phyloP scores from a whole-genome alignment of 2,113 vertebrate species.

The Arizona elegans region DNA sequence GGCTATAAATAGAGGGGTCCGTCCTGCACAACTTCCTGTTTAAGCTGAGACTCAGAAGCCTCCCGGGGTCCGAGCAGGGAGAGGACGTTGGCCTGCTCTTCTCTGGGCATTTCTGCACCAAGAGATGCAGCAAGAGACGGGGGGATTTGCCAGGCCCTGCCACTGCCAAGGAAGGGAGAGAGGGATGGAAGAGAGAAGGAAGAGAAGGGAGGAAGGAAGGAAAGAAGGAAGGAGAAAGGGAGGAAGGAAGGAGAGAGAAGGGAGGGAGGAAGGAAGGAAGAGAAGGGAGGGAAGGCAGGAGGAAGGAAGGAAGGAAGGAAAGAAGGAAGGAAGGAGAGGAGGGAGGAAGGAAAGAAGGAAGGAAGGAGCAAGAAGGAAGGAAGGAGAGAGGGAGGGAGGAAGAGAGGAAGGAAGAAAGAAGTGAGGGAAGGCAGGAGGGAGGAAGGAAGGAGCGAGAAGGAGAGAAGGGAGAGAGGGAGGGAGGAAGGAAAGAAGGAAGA shows the following conservation, averaged over 20 bases:
- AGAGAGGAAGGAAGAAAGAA: background rate
- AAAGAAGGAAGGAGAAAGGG: too few relatives aligned
- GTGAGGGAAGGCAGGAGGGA: background rate
- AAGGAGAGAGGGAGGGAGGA: background rate
- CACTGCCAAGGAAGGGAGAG: too few relatives aligned
- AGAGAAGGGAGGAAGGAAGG: too few relatives aligned
- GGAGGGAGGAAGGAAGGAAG: background rate
- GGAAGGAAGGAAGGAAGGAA: too few relatives aligned
- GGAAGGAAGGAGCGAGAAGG: background rate
- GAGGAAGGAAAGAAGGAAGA: background rate
- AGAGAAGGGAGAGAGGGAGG: background rate
- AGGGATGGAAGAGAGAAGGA: too few relatives aligned
- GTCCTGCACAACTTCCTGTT: background rate
- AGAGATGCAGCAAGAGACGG: background rate
- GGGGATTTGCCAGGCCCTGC: background rate
- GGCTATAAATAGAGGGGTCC: background rate
- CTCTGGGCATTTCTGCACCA: background rate
- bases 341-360: too few relatives aligned
- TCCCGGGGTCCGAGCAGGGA: background rate
- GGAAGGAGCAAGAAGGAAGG: background rate
- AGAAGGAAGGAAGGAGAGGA: background rate
- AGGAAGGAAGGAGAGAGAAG: background rate
- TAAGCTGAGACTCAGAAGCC: background rate
- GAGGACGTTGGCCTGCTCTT: background rate
- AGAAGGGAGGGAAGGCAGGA: too few relatives aligned